Evolutionary conservation across 1,140 invertebrate genomes (phyloP), one percentile per base, ranked within the genome.

Genomic region (Venustaconcha ellipsiformis): DNA sequence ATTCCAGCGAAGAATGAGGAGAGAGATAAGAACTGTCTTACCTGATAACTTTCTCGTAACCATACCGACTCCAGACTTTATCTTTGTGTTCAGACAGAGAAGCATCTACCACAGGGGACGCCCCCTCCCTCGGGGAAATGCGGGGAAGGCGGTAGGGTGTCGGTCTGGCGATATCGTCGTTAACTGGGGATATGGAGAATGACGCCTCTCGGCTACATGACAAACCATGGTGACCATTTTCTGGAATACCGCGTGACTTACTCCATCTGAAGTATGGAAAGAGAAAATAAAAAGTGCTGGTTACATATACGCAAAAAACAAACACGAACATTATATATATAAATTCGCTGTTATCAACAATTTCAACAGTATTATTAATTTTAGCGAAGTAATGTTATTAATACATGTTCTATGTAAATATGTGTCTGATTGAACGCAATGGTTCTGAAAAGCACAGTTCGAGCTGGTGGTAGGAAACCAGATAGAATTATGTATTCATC

Each of bases 1-100:
- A 48, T 48, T 48, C 37, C 8, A 11, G 37, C 37, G 6, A 8
- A 48, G 37, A 48, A 48, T 48, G 37, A 48, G 37, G 37, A 48
- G 0, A 48, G 37, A 11, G 37, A 48, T 48, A 11, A 1, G 8
- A 48, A 48, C 6, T 48, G 37, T 48, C 37, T 48, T 60, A 77
- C 75, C 75, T 71, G 30, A 77, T 77, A 26, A 77, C 69, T 55
- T 77, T 77, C 59, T 77, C 75, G 30, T 77, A 77, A 17, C 75
- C 75, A 72, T 77, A 60, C 3, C 75, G 48, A 58, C 75, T 77
- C 75, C 75, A 77, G 18, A 77, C 75, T 68, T 77, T 77, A 57
- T 77, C 70, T 20, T 68, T 66, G 17, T 17, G 14, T 14, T 59
- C 57, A n/a, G 64, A 71, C 26, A 68, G 66, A 13, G 18, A 8